Percentiles rank a stretch among this genome's conserved stretches.
phyloP scores from a whole-genome alignment of 2,888 invertebrate genomes.

The Trypoxylon attenuatum region DNA sequence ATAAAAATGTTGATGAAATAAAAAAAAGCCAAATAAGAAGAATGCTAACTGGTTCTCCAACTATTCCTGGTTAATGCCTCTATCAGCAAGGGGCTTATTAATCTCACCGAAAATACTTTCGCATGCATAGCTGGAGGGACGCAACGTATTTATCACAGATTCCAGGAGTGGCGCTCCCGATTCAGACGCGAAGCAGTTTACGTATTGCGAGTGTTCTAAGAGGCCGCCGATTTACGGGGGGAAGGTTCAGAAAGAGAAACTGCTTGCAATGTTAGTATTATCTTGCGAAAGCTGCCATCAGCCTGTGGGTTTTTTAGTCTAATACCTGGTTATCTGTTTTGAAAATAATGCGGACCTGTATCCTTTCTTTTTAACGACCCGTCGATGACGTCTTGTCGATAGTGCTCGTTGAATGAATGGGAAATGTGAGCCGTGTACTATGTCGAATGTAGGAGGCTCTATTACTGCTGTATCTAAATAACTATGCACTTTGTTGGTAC shows the following conservation, averaged over 20 bases:
- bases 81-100: too few species aligned
- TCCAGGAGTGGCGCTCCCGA: slow-evolving; percentile 19
- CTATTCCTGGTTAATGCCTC: too few species aligned
- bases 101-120: too few species aligned
- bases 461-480: too few species aligned
- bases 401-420: not conserved
- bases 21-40: too few species aligned
- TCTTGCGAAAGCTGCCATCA: slow-evolving; percentile 14
- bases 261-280: slow-evolving; percentile 36
- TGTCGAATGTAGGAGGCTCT: too few species aligned
- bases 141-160: slow-evolving; percentile 14
- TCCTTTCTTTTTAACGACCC: too few species aligned
- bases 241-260: slow-evolving; percentile 28
- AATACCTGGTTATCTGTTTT: slow-evolving; percentile 39
- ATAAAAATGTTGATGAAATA: too few species aligned
- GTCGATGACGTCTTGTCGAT: not conserved
- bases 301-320: slow-evolving; percentile 16
- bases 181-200: slow-evolving; percentile 38
- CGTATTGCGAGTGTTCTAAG: slow-evolving; percentile 41
- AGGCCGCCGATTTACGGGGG: slow-evolving; percentile 40
- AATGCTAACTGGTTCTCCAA: too few species aligned
- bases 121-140: too few species aligned
- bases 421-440: not conserved
- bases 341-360: slow-evolving; percentile 34
- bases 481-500: too few species aligned